phyloP scores from a whole-genome alignment of 2,888 invertebrate species.

The Dryococelus australis region DNA sequence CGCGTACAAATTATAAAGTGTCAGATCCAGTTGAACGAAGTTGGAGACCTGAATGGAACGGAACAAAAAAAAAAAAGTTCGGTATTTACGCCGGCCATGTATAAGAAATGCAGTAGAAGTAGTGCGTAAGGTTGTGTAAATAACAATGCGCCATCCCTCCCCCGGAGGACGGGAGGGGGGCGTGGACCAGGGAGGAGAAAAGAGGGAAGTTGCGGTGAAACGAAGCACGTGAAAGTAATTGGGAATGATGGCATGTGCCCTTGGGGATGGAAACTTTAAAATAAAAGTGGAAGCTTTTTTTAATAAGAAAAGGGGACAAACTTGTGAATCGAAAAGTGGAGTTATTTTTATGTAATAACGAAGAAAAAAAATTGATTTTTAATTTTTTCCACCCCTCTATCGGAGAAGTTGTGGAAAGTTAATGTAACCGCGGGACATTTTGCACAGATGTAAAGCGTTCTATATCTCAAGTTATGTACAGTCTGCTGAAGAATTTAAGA shows the following conservation, averaged over 20 bases:
- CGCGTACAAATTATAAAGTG: too few species aligned
- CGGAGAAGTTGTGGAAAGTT: not conserved
- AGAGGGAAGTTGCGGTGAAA: not conserved
- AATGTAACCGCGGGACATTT: not conserved
- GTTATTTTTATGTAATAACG: slow-evolving; percentile 20
- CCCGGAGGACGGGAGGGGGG: too few species aligned
- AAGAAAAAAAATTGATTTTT: not conserved
- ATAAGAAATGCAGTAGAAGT: not conserved
- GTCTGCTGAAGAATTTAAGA: too few species aligned
- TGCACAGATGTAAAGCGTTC: not conserved
- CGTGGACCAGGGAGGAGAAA: not conserved
- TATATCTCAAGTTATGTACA: not conserved
- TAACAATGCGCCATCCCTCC: not conserved
- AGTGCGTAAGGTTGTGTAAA: not conserved
- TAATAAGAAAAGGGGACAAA: not conserved
- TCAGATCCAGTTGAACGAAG: too few species aligned
- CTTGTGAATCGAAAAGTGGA: slow-evolving; percentile 21
- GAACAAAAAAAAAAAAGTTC: not conserved
- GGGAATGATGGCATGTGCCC: not conserved
- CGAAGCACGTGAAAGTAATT: not conserved
- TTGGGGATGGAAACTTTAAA: not conserved
- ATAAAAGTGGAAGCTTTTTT: not conserved
- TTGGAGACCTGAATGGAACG: too few species aligned
- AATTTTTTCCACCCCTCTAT: not conserved
- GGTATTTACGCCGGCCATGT: not conserved